Conservation (phyloP, 2,888 invertebrate genomes). For the Hydraecia micacea region DNA sequence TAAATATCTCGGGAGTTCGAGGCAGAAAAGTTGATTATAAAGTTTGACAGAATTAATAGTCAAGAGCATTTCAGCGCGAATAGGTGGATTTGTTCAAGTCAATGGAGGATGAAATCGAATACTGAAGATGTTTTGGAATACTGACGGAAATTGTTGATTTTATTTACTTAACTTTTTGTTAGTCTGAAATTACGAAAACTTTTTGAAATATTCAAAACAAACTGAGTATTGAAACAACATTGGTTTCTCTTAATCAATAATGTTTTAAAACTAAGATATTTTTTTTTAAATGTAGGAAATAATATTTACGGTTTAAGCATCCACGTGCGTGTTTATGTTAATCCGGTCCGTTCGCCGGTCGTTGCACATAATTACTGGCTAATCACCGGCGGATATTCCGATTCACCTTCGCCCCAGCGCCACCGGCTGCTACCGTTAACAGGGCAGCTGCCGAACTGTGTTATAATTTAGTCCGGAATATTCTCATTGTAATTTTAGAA, state of each 20-base stretch:
- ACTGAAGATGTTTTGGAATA: constrained; percentile 1
- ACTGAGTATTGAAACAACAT: not conserved
- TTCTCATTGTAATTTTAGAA: not conserved
- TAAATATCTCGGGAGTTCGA: not conserved
- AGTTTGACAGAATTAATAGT: constrained; percentile 7
- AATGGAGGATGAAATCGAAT: constrained; percentile 4
- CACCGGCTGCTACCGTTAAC: constrained; percentile 5
- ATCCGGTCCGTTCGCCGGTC: constrained; percentile 23
- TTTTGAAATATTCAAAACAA: not conserved
- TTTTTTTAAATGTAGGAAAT: not conserved
- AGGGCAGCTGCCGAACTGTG: not conserved
- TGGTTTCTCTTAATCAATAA: not conserved
- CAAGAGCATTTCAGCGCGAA: not conserved
- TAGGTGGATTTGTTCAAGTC: not conserved
- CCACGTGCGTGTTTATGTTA: constrained; percentile 10
- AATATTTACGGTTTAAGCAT: not conserved
- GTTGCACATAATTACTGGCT: constrained; percentile 74
- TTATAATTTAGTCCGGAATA: not conserved
- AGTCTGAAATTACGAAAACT: not conserved
- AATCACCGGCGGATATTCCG: constrained; percentile 68
- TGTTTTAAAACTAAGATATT: not conserved
- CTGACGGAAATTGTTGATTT: not conserved
- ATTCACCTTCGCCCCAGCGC: constrained; percentile 27
- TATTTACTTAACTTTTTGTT: not conserved
- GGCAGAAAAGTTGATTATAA: not conserved